Conservation (phyloP, 2,797 vertebrate genomes). For the Sebastes minor region DNA sequence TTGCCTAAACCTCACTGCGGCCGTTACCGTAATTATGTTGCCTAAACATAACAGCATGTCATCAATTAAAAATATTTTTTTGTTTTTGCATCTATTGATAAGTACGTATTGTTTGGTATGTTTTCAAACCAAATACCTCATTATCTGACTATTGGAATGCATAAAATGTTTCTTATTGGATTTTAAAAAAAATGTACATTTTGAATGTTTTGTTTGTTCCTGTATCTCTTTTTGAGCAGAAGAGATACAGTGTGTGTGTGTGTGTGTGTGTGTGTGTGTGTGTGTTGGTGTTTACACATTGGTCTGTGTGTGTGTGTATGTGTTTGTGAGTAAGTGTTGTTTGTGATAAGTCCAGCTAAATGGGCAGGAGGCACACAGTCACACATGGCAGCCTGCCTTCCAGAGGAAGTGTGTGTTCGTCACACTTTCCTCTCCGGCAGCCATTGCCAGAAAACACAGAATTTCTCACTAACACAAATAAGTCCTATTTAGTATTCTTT, state of each 20-base stretch:
- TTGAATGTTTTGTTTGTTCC: neutral
- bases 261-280: conserved; percentile 7
- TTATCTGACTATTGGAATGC: neutral
- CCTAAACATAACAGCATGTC: neutral
- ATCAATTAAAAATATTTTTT: neutral
- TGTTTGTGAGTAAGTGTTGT: conserved; percentile 59
- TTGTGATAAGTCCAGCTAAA: conserved; percentile 61
- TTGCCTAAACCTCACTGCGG: no score
- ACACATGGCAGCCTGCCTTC: conserved; percentile 59
- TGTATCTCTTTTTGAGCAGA: neutral
- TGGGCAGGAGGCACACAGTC: conserved; percentile 58
- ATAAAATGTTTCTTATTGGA: neutral
- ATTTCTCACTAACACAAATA: conserved; percentile 50
- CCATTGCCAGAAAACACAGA: conserved; percentile 27
- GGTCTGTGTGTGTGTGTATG: neutral
- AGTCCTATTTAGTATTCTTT: conserved; percentile 36
- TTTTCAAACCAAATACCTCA: neutral
- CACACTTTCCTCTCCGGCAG: conserved; percentile 50
- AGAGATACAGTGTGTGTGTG: neutral
- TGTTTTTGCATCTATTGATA: neutral
- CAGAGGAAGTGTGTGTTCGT: conserved; percentile 53
- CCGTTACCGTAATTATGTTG: no score
- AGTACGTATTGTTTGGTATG: neutral
- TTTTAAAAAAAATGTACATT: neutral
- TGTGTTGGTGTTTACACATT: conserved; percentile 33